A percentile compares a stretch with the other conserved stretches of the same genome.
These are phyloP conservation scores for Drosophila teissieri DNA, from an alignment of 1,140 invertebrate genomes.

Conservation along the genomic window DNA sequence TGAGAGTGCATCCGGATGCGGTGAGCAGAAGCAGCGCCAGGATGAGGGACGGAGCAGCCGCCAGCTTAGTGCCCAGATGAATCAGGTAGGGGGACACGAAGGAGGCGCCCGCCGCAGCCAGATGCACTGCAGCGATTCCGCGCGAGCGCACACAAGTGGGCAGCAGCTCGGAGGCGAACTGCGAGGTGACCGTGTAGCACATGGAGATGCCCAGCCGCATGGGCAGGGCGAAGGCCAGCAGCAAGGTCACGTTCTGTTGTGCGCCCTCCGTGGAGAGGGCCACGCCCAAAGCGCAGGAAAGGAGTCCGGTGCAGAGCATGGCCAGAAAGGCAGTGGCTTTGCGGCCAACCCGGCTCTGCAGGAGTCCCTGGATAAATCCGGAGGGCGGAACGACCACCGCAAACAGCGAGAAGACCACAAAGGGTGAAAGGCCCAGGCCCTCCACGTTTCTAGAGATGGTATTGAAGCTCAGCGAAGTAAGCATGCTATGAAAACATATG, in stretches of 20 bases:
- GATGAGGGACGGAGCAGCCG: slow-evolving; percentile 60
- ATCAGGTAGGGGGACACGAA: slow-evolving; percentile 67
- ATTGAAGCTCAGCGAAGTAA: slow-evolving; percentile 63
- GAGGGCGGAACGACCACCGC: slow-evolving; percentile 63
- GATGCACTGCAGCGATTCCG: slow-evolving; percentile 63
- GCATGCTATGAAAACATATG: slow-evolving; percentile 43
- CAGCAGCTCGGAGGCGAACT: slow-evolving; percentile 65
- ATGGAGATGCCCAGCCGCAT: slow-evolving; percentile 67
- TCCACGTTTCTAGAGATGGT: slow-evolving; percentile 68
- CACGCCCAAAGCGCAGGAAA: slow-evolving; percentile 73
- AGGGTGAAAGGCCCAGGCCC: slow-evolving; percentile 64
- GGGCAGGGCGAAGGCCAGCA: slow-evolving; percentile 67
- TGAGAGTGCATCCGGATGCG: slow-evolving; percentile 38
- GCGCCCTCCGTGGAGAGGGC: slow-evolving; percentile 55
- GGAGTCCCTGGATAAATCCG: slow-evolving; percentile 61
- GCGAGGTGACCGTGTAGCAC: slow-evolving; percentile 68
- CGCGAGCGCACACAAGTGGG: slow-evolving; percentile 68
- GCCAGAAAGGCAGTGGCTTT: slow-evolving; percentile 66
- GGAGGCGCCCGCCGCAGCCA: slow-evolving; percentile 62
- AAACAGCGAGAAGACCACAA: slow-evolving; percentile 73
- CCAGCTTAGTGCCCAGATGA: slow-evolving; percentile 56
- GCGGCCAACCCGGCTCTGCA: slow-evolving; percentile 62
- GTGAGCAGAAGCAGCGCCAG: slow-evolving; percentile 44
- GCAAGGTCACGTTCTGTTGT: slow-evolving; percentile 49
- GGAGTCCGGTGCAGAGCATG: slow-evolving; percentile 48